phyloP scores from a whole-genome alignment of 1,140 invertebrate species.

The Zophobas morio region DNA sequence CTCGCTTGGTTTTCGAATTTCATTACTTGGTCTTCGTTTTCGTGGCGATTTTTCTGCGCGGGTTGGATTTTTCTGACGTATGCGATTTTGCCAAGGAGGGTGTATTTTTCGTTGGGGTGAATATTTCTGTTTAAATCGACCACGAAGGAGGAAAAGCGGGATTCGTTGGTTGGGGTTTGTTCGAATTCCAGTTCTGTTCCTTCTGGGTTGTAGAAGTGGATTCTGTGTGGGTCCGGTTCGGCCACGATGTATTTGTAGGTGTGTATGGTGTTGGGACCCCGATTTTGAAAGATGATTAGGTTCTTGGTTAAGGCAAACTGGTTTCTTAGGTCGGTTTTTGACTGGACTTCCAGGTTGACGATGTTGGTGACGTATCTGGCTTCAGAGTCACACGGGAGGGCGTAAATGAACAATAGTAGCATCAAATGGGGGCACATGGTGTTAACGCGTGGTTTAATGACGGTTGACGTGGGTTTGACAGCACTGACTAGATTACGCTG shows the following conservation, averaged over 20 bases:
- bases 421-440: too few relatives aligned
- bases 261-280: neutral
- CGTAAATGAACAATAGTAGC: too few relatives aligned
- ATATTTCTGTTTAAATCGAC: neutral
- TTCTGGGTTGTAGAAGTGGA: neutral
- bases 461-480: too few relatives aligned
- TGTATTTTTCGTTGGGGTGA: neutral
- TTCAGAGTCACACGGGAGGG: too few relatives aligned
- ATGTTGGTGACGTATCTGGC: neutral
- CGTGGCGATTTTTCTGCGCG: neutral
- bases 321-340: conserved; percentile 7
- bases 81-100: neutral
- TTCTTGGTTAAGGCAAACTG: neutral
- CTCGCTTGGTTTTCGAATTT: conserved; percentile 42
- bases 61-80: neutral
- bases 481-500: too few relatives aligned
- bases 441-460: too few relatives aligned
- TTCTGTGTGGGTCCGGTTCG: neutral
- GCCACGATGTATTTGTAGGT: neutral
- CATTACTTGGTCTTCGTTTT: conserved; percentile 29
- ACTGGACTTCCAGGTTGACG: conserved; percentile 19
- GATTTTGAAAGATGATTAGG: neutral
- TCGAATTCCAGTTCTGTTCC: neutral
- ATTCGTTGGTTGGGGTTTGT: neutral
- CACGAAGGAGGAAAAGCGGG: neutral